These are phyloP conservation scores for Mongoloraphidia duomilia DNA, from an alignment of 2,888 invertebrate genomes.

Conservation along the genomic window DNA sequence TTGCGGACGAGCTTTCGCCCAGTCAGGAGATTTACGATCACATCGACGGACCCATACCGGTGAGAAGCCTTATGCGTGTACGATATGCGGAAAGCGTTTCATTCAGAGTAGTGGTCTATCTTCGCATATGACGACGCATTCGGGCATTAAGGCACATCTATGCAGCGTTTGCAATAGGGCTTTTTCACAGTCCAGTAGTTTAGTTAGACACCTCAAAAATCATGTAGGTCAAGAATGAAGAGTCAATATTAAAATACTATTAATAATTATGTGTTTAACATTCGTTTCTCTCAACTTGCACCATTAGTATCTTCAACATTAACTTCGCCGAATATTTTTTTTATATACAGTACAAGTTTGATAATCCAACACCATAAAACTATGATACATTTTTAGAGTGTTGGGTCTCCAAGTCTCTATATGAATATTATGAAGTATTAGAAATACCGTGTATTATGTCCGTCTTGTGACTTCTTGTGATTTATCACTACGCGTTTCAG, in stretches of 20 bases:
- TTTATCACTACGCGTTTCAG: too few relatives aligned
- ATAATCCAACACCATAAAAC: too few relatives aligned
- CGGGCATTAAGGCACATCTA: slow-evolving; percentile 10
- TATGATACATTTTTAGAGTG: too few relatives aligned
- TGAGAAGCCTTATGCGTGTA: slow-evolving; percentile 14
- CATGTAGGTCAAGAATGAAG: not conserved
- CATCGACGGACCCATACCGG: slow-evolving; percentile 15
- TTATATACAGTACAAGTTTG: too few relatives aligned
- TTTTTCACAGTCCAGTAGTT: slow-evolving; percentile 11
- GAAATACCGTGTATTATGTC: too few relatives aligned
- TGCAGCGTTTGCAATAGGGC: slow-evolving; percentile 11
- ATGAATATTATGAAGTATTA: too few relatives aligned
- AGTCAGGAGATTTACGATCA: slow-evolving; percentile 16
- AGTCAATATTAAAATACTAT: not conserved
- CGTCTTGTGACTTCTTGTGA: too few relatives aligned
- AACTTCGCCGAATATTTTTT: not conserved
- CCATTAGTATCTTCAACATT: not conserved
- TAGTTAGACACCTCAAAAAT: slow-evolving; percentile 9
- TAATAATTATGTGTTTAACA: not conserved
- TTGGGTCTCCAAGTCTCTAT: too few relatives aligned
- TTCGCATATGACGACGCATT: slow-evolving; percentile 18
- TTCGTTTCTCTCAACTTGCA: not conserved
- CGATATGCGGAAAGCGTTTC: slow-evolving; percentile 16
- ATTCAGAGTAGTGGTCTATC: slow-evolving; percentile 16
- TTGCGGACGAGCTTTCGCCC: slow-evolving; percentile 17